Evolutionary conservation across 2,113 vertebrate genomes (phyloP).

Genomic region (Diadophis punctatus): DNA sequence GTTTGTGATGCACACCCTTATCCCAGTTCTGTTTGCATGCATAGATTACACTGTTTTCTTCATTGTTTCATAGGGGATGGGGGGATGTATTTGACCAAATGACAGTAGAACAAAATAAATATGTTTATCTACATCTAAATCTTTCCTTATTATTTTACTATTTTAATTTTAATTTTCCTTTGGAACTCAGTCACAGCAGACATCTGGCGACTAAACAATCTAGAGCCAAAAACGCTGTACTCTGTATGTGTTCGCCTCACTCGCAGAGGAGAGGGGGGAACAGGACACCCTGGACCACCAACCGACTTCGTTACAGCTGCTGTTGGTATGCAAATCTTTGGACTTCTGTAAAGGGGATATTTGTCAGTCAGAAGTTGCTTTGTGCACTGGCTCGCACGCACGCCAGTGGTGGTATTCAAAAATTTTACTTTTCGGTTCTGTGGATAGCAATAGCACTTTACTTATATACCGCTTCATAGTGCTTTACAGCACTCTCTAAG

Average conservation of each 20-base stretch:
- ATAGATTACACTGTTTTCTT: not conserved
- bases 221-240: slow-evolving; percentile 80
- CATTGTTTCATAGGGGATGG: not conserved
- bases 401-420: too few relatives aligned
- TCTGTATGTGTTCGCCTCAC: slow-evolving; percentile 78
- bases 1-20: not conserved
- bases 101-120: not conserved
- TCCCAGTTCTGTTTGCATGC: not conserved
- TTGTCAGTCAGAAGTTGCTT: not conserved
- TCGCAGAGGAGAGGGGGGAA: slow-evolving; percentile 75
- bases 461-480: too few relatives aligned
- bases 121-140: not conserved
- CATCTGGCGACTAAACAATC: slow-evolving; percentile 71
- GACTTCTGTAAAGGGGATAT: not conserved
- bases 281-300: slow-evolving; percentile 78
- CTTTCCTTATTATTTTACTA: not conserved
- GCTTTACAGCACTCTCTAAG: too few relatives aligned
- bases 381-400: not conserved
- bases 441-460: too few relatives aligned
- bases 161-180: slow-evolving; percentile 6
- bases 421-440: too few relatives aligned
- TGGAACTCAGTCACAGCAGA: slow-evolving; percentile 67
- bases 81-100: not conserved
- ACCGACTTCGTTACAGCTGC: slow-evolving; percentile 76
- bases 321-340: slow-evolving; percentile 64